These are phyloP conservation scores for Pithecia hirsuta DNA, from an alignment of 2,797 vertebrate species.

Conservation along the genomic window DNA sequence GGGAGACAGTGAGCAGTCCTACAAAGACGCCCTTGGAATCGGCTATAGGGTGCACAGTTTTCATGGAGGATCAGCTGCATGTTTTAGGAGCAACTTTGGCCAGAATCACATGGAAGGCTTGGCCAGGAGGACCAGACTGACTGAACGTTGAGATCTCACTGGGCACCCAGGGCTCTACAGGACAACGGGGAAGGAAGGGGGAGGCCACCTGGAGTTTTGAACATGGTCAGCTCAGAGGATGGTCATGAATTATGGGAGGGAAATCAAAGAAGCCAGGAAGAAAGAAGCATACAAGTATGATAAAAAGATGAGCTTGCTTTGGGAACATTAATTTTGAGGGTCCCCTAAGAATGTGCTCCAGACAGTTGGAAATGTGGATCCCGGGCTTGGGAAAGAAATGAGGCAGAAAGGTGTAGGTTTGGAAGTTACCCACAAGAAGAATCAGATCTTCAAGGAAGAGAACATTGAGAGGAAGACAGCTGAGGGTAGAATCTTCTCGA, in stretches of 20 bases:
- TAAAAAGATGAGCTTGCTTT: neutral
- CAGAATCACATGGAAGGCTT: neutral
- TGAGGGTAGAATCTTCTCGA: neutral
- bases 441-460: neutral
- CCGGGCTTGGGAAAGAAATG: neutral
- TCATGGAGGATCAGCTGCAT: neutral
- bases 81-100: neutral
- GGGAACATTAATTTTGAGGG: fast-evolving
- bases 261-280: neutral
- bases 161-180: neutral
- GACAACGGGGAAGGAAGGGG: too few species aligned
- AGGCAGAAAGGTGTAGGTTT: fast-evolving
- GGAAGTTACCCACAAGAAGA: neutral
- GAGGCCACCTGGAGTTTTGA: neutral
- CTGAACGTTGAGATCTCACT: neutral
- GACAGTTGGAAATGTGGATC: fast-evolving
- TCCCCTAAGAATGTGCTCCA: fast-evolving
- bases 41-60: neutral
- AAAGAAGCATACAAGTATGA: neutral
- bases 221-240: too few species aligned
- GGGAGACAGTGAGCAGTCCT: too few species aligned
- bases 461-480: neutral
- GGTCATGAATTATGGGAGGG: neutral
- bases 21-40: neutral
- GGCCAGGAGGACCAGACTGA: neutral